A percentile compares a stretch with the other conserved stretches of the same genome.
phyloP scores from a whole-genome alignment of 2,888 invertebrate species.

The Eupithecia centaureata region DNA sequence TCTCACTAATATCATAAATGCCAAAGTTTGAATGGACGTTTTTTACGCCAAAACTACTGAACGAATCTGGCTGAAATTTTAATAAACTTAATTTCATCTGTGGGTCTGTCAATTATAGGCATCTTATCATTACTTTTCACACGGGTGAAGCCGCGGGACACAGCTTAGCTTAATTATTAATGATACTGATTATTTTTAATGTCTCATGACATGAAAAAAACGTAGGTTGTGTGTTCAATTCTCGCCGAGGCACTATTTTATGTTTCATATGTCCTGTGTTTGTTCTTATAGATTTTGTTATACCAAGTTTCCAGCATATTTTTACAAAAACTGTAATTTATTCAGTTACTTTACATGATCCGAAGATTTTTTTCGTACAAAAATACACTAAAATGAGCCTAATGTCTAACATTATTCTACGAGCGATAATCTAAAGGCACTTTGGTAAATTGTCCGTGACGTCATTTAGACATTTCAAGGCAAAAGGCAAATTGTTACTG shows the following conservation, averaged over 20 bases:
- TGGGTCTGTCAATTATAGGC: too few species aligned
- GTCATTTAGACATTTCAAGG: conserved; percentile 37
- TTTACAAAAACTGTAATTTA: not conserved
- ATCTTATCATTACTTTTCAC: too few species aligned
- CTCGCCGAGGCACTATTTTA: not conserved
- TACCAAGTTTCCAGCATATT: not conserved
- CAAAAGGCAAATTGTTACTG: conserved; percentile 39
- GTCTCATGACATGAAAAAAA: too few species aligned
- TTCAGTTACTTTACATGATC: not conserved
- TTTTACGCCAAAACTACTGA: too few species aligned
- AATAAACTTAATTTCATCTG: too few species aligned
- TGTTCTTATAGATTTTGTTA: not conserved
- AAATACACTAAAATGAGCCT: conserved; percentile 1
- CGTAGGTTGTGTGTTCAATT: not conserved
- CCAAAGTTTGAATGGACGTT: too few species aligned
- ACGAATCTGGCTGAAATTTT: too few species aligned
- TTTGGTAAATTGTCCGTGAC: conserved; percentile 39
- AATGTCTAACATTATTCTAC: conserved; percentile 9
- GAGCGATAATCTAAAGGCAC: conserved; percentile 35
- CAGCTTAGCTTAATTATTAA: too few species aligned
- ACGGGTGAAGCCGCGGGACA: too few species aligned
- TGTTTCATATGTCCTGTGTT: not conserved
- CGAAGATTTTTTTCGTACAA: not conserved
- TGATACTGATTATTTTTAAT: too few species aligned
- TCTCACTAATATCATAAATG: too few species aligned